These are phyloP conservation scores for Hemicordylus capensis DNA, from an alignment of 2,113 vertebrate species.

Conservation along the genomic window DNA sequence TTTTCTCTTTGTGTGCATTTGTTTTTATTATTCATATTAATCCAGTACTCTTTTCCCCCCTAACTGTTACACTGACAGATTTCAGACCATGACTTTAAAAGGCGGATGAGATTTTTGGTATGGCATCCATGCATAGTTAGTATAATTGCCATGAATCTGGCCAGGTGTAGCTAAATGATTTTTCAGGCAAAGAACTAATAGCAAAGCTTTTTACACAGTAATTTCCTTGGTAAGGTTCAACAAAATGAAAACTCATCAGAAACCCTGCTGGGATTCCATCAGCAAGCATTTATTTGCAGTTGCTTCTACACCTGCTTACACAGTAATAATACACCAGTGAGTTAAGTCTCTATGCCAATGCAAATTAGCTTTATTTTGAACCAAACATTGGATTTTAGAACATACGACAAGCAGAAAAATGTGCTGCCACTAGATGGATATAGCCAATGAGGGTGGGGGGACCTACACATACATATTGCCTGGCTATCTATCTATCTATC, in stretches of 20 bases:
- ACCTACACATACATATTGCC: constrained; percentile 1
- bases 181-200: constrained; percentile 75
- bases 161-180: constrained; percentile 76
- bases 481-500: constrained; percentile 49
- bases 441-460: background rate
- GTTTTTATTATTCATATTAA: constrained; percentile 56
- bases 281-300: constrained; percentile 81
- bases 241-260: constrained; percentile 81
- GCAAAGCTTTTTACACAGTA: constrained; percentile 73
- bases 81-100: constrained; percentile 56
- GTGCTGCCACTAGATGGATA: constrained; percentile 31
- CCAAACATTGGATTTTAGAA: constrained; percentile 65
- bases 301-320: constrained; percentile 80
- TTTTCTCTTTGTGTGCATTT: constrained; percentile 7
- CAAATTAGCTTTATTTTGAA: constrained; percentile 79
- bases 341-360: constrained; percentile 77
- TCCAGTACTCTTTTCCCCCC: constrained; percentile 56
- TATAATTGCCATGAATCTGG: constrained; percentile 71
- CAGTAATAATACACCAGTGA: constrained; percentile 78
- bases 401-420: constrained; percentile 40
- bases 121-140: constrained; percentile 61
- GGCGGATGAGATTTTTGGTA: constrained; percentile 62
- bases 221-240: constrained; percentile 81
- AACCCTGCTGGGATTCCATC: constrained; percentile 82
- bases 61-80: constrained; percentile 5